Percentiles rank a stretch among this genome's conserved stretches.
Conservation (phyloP, 2,113 vertebrate genomes). For the Andinoacara biseriatus region DNA sequence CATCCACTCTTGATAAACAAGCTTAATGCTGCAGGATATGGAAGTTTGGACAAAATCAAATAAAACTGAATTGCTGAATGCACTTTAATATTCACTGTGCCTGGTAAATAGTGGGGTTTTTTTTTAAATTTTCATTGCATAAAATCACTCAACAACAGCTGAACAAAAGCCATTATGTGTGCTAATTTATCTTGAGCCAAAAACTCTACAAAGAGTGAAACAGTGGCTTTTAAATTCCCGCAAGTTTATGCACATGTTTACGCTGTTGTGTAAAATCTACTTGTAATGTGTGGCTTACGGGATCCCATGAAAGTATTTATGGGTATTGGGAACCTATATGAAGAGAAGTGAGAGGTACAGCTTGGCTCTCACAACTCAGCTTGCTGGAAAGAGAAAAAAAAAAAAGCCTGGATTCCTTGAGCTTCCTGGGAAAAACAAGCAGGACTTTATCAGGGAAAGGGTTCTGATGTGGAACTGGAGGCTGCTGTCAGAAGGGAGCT, state of each 20-base stretch:
- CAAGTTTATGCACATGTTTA: constrained; percentile 32
- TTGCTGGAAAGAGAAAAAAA: constrained; percentile 2
- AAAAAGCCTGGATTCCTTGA: constrained; percentile 46
- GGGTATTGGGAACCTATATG: constrained; percentile 65
- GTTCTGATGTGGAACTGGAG: constrained; percentile 66
- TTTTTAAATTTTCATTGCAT: neutral
- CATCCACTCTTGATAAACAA: neutral
- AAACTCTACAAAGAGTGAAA: constrained; percentile 14
- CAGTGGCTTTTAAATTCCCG: constrained; percentile 12
- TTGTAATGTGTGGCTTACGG: constrained; percentile 57
- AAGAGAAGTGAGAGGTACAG: constrained; percentile 52
- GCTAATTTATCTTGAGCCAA: constrained; percentile 34
- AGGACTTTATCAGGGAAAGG: constrained; percentile 69
- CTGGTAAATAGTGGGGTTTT: neutral
- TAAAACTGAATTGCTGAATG: neutral
- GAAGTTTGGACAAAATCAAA: constrained; percentile 11
- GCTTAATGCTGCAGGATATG: neutral
- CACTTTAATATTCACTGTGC: neutral
- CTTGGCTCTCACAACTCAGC: constrained; percentile 58
- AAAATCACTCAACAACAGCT: constrained; percentile 1
- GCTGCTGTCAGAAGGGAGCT: constrained; percentile 64
- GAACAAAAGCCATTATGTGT: neutral
- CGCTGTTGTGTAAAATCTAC: constrained; percentile 50
- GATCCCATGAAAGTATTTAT: constrained; percentile 71
- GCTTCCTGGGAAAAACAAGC: constrained; percentile 70